Evolutionary conservation across 2,888 invertebrate species (phyloP).

Genomic region (Microdon myrmicae): DNA sequence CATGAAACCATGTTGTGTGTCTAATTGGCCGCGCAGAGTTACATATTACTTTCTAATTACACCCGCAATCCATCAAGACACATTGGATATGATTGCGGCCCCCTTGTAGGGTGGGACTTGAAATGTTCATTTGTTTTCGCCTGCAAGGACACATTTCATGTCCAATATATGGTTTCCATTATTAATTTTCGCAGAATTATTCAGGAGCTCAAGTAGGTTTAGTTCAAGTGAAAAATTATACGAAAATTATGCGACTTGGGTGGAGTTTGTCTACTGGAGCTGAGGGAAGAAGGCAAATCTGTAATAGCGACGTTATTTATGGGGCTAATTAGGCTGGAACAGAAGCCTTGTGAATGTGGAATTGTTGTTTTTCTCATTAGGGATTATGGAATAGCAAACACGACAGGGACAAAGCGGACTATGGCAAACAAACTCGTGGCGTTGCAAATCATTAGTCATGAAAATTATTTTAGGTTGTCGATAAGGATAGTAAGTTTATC

Average conservation of each 20-base stretch:
- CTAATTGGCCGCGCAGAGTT: conserved; percentile 38
- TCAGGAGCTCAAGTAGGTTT: conserved; percentile 34
- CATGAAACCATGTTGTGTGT: conserved; percentile 41
- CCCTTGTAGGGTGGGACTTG: conserved; percentile 43
- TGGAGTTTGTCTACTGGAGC: conserved; percentile 31
- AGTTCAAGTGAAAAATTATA: conserved; percentile 33
- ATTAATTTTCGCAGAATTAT: conserved; percentile 35
- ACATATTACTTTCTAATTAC: conserved; percentile 48
- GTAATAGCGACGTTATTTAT: too few species aligned
- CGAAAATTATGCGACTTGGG: conserved; percentile 42
- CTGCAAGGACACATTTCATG: conserved; percentile 2
- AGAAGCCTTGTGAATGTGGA: too few species aligned
- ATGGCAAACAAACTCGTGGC: too few species aligned
- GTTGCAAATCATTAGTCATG: too few species aligned
- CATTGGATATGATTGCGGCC: conserved; percentile 32
- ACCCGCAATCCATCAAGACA: conserved; percentile 39
- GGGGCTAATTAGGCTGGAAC: too few species aligned
- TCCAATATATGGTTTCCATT: conserved; percentile 5
- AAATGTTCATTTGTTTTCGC: conserved; percentile 3
- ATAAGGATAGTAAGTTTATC: too few species aligned
- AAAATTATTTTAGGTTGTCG: too few species aligned
- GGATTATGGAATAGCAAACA: too few species aligned
- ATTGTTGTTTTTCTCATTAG: too few species aligned
- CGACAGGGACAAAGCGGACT: too few species aligned
- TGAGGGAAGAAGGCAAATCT: background rate